A percentile compares a stretch with the other conserved stretches of the same genome.
phyloP scores from a whole-genome alignment of 2,113 vertebrate genomes.

The Aegotheles bennettii region DNA sequence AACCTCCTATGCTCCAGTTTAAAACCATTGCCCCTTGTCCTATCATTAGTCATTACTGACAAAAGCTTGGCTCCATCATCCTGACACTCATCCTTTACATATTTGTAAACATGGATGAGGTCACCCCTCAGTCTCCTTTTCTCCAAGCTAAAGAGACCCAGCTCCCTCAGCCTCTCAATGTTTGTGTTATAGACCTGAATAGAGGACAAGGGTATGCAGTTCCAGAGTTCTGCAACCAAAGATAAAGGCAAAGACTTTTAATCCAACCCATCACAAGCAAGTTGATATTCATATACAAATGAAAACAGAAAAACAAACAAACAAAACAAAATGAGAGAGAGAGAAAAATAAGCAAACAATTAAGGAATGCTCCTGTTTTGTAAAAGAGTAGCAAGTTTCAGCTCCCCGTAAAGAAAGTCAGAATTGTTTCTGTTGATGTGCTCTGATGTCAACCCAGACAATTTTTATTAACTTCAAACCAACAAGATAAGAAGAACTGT shows the following conservation, averaged over 20 bases:
- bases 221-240: background rate
- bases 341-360: background rate
- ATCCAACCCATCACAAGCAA: background rate
- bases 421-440: background rate
- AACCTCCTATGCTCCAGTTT: too few species aligned
- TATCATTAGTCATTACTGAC: too few species aligned
- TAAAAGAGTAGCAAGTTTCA: background rate
- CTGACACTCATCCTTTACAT: too few species aligned
- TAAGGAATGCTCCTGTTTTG: background rate
- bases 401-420: background rate
- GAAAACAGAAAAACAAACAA: background rate
- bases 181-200: background rate
- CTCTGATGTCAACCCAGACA: background rate
- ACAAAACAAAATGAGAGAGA: background rate
- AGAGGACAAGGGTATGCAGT: background rate
- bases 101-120: too few species aligned
- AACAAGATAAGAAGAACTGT: background rate
- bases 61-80: too few species aligned
- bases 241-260: background rate
- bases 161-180: too few species aligned
- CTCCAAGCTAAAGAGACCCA: too few species aligned
- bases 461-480: background rate
- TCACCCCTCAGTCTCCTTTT: too few species aligned
- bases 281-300: background rate
- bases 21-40: too few species aligned